Evolutionary conservation across 1,140 invertebrate genomes (phyloP), one percentile per base, ranked within the genome.

Genomic region (Microplitis mediator): DNA sequence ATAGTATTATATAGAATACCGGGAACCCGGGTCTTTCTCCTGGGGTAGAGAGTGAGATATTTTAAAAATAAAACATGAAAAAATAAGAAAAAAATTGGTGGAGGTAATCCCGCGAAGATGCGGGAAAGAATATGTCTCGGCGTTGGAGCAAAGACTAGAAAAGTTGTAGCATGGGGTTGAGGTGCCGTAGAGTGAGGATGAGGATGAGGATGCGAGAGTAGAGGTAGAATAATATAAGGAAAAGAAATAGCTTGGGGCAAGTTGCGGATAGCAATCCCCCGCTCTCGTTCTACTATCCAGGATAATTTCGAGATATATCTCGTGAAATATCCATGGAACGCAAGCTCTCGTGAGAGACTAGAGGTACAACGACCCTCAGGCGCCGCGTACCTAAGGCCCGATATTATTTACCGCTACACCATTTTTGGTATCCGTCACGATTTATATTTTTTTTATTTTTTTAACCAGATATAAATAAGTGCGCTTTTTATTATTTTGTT

Each of bases 261-360:
- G 45, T 35, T 66, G 52, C 52, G 52, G 34, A 56, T 58, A 68
- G 66, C 66, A 68, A 68, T 68, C 54, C 54, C 32, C 66, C 11
- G 39, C 39, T 45, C 6, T 66, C 23, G 54, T 51, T 13, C 61
- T 54, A 14, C 39, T 45, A 45, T 45, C 39, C n/a, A 54, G 31
- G 61, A 71, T 71, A 54, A 71, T 71, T 71, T 45, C 61, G 50
- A 63, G 36, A 71, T 56, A 71, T 71, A 56, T 71, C 62, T 71
- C 51, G 39, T 32, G 39, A 51, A 71, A 71, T 71, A 71, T 64
- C 31, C 69, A 50, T 54, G 14, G 45, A 64, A 71, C 62, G 60
- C 50, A 39, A 56, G 14, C 58, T 61, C 69, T 70, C 39, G 31
- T 50, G 35, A 64, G 51, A 65, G 50, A 23, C 1, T 23, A 1